Evolutionary conservation across 2,797 vertebrate genomes (phyloP), one percentile per base, ranked within the genome.

Genomic region (Poecilia picta): DNA sequence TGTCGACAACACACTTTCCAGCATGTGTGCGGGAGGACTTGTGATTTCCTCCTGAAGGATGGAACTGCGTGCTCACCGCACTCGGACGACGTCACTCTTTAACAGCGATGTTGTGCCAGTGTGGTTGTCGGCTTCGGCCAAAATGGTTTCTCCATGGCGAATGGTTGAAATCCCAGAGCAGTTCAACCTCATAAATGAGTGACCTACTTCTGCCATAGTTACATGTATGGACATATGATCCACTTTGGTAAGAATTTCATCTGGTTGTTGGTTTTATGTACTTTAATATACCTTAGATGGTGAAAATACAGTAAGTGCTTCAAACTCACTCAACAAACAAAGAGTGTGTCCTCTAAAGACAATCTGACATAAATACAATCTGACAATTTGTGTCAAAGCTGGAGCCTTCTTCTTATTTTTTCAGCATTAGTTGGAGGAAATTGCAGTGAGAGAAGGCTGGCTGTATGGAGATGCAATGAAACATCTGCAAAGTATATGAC

Each of bases 1-100:
- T 91, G 89, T 78, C 68, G 79, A 91, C 89, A 90, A 87, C 88
- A 93, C 85, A 93, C 92, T 94, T 94, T 95, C 91, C 93, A 94
- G 77, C 55, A 87, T 88, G 90, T 53, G 39, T 89, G 85, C 75
- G 41, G 85, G 81, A 91, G 49, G 79, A 85, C 81, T 84, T 83
- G 66, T 57, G 11, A 84, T 88, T 89, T 78, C 93, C 85, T 89
- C 83, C 85, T 88, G 74, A 89, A 86, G 84, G 77, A 85, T 81
- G 89, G 91, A 95, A 91, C 75, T 86, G 85, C 85, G 74, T 85
- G 88, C 91, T 92, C 83, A 89, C 88, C 87, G 77, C 87, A 80
- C 79, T 93, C 33, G 45, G 77, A 80, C 81, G 76, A 84, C 88
- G 82, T 92, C 87, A 91, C 82, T 89, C 80, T 85, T 75, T 87